These are phyloP conservation scores for Barbus barbus DNA, from an alignment of 2,113 vertebrate genomes.

Conservation along the genomic window DNA sequence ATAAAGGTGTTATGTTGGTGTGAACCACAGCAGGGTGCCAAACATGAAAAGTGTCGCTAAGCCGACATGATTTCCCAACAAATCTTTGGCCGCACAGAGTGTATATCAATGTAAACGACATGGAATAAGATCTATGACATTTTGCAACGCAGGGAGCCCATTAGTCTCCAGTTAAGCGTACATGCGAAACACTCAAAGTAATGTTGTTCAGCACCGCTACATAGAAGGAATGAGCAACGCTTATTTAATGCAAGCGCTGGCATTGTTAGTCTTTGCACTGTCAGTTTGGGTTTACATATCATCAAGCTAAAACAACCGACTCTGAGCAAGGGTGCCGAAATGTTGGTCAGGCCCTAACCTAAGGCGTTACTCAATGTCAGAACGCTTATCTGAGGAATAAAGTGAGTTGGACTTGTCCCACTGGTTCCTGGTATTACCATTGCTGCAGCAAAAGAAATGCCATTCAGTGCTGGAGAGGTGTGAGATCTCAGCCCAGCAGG, in stretches of 20 bases:
- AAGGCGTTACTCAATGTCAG: slow-evolving; percentile 24
- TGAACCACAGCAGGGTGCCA: slow-evolving; percentile 17
- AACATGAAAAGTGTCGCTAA: slow-evolving; percentile 19
- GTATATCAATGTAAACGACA: not conserved
- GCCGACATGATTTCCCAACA: slow-evolving; percentile 16
- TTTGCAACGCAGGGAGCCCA: not conserved
- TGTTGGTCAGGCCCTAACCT: slow-evolving; percentile 8
- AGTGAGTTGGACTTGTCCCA: slow-evolving; percentile 16
- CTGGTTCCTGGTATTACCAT: no score
- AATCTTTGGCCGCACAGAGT: not conserved
- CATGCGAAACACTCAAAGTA: not conserved
- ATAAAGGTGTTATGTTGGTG: slow-evolving; percentile 1
- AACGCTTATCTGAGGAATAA: slow-evolving; percentile 26
- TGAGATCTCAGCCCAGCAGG: slow-evolving; percentile 33
- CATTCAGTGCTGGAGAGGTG: slow-evolving; percentile 19
- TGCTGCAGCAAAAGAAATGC: not conserved
- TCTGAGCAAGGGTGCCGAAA: not conserved
- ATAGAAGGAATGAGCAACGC: not conserved
- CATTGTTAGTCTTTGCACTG: slow-evolving; percentile 17
- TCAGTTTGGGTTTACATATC: slow-evolving; percentile 9
- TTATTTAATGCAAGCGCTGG: slow-evolving; percentile 8
- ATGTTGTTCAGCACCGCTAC: not conserved
- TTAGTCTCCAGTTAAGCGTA: slow-evolving; percentile 9
- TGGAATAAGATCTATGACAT: not conserved
- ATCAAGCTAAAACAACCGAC: not conserved